Evolutionary conservation across 2,797 vertebrate genomes (phyloP), one percentile per base, ranked within the genome.

Genomic region (Nannoperca obscura): DNA sequence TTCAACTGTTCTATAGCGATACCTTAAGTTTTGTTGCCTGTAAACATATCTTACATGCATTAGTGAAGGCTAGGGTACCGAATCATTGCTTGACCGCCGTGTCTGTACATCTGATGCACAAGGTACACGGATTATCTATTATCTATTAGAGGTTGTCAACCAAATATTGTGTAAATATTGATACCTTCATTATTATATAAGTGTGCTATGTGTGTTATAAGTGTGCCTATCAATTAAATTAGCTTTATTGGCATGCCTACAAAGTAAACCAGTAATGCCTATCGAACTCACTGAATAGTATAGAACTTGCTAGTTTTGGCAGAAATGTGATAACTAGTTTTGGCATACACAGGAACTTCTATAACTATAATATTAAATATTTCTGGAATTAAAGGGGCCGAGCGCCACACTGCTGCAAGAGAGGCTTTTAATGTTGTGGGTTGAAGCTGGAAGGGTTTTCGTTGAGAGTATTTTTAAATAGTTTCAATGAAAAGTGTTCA

Each of bases 401-500:
- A 20, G 38, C 55, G 61, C 63, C 58, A 54, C 64, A 24, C 19
- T 60, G 61, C 67, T 77, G 62, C 27, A 50, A 30, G 53, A 40
- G 61, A 71, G 38, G 55, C 49, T 40, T 82, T 84, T 50, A 53
- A 53, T 67, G 70, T 44, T 77, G 47, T 27, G 61, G 66, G 15
- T 44, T 54, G 46, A 86, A 64, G 60, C 57, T 62, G 47, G 53
- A 74, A 10, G 13, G 53, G 19, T 63, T 76, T 74, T 79, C 34
- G 68, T 20, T 76, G 47, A 36, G 27, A 68, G 20, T 32, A 36
- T 72, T 64, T 64, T 82, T 50, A 79, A 59, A 74, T 24, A 13
- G 22, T 57, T 80, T 47, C 66, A 76, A 58, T 60, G 34, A 70
- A 68, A 74, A 55, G 49, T 67, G 68, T 64, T 76, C 65, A 65